Evolutionary conservation across 2,888 invertebrate species (phyloP), one percentile per base, ranked within the genome.

Genomic region (Sicus ferrugineus): DNA sequence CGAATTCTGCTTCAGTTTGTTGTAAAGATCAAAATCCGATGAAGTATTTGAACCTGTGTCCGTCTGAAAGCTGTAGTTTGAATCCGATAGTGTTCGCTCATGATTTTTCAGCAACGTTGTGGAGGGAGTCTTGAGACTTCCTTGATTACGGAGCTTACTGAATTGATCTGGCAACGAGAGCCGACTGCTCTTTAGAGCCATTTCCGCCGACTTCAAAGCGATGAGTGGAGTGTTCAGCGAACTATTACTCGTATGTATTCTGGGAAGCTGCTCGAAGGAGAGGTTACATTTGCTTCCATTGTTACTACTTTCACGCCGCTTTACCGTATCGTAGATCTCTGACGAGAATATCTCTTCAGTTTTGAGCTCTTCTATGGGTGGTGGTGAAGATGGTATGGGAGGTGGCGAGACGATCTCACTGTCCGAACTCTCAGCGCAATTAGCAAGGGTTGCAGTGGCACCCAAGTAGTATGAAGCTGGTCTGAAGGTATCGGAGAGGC

Each of bases 391-490:
- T 26, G 89, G 90, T 5, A 94, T 93, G 0, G 93, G 92, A 6
- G 93, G 94, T 3, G 93, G 93, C 2, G 92, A 90, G 4, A 92
- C 88, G 59, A 93, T 86, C 78, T 94, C 94, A 79, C 91, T 92
- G 75, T 94, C 94, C 0, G 92, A 93, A 75, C 93, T 93, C 80
- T 94, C 93, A 69, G 91, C 92, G 74, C 90, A 87, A 76, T 92
- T 91, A 16, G 89, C 87, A 34, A 88, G 85, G 69, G 88, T 88
- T 77, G 89, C 89, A 78, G 90, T 92, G 1, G 90, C 90, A 28
- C 92, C 91, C 54, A 95, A 83, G 82, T 95, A 95, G 80, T 95
- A 95, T 0, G 95, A 95, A 0, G 95, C 95, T 0, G 95, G 95
- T 67, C 95, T 87, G 80, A 95, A 95, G 1, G 92, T 94, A 80